Evolutionary conservation across 2,888 invertebrate genomes (phyloP), one percentile per base, ranked within the genome.

Genomic region (Eurytoma adleriae): DNA sequence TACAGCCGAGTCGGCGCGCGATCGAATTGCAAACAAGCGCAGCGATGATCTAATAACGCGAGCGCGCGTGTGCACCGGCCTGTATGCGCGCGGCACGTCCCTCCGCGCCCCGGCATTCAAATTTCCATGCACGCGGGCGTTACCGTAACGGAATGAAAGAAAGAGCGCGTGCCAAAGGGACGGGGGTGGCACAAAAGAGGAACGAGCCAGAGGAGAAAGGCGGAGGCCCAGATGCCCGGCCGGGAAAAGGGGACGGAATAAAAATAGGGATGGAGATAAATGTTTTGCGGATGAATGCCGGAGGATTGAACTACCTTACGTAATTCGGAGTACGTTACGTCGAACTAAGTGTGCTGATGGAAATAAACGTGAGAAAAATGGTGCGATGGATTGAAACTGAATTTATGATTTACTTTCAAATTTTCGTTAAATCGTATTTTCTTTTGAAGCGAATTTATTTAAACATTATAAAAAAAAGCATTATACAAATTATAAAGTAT

Each of bases 1-100:
- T 20, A n/a, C 40, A 14, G 59, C 59, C 80, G 77, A 81, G 80
- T 74, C 82, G 30, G 7, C 10, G 18, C 74, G 20, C 24, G 79
- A 82, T 83, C 74, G 82, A 83, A 80, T 83, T 78, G 80, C 79
- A 82, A 84, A 82, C 79, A 83, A 67, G 59, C 40, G 40, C 73
- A 79, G 75, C 73, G 81, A 82, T 81, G 83, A 84, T 84, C 79
- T 82, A 83, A 83, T 84, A 84, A 83, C 79, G 78, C 67, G 71
- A 64, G 62, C 54, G 27, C 62, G 27, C 40, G 54, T 66, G 0
- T 24, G 20, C 20, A 30, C 18, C 27, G 16, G n/a, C 20, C 2
- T 24, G 18, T 57, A 12, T 24, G 7, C 10, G 59, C 56, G 30
- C 20, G 24, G 27, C 67, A 52, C 66, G 48, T 68, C n/a, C n/a